A percentile compares a stretch with the other conserved stretches of the same genome.
phyloP scores from a whole-genome alignment of 2,113 vertebrate genomes.

The Ophthalmolycus amberensis region DNA sequence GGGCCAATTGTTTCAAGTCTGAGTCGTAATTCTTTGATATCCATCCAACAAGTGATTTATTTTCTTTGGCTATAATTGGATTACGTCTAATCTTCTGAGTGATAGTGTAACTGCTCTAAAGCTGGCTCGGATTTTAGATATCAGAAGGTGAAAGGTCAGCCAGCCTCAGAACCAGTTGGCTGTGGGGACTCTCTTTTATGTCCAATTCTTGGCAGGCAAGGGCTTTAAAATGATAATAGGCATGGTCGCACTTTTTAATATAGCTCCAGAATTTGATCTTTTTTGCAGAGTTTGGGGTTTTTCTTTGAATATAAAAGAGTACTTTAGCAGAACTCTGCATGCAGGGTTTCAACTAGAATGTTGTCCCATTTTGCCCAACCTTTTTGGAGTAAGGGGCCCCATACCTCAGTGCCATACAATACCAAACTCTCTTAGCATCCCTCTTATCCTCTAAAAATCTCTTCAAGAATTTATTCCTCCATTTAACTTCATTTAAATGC shows the following conservation, averaged over 20 bases:
- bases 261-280: background rate
- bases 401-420: background rate
- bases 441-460: background rate
- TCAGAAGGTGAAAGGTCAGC: background rate
- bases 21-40: background rate
- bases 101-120: background rate
- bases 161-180: no score
- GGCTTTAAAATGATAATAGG: background rate
- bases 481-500: background rate
- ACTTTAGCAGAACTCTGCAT: background rate
- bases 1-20: background rate
- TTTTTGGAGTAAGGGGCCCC: background rate
- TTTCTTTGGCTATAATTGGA: background rate
- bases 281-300: background rate
- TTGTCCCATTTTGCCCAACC: background rate
- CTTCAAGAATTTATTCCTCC: background rate
- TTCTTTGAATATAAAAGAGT: background rate
- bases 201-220: no score
- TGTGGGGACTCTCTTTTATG: background rate
- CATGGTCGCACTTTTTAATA: background rate
- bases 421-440: background rate
- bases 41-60: background rate
- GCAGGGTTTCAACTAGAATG: background rate
- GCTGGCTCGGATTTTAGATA: background rate
- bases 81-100: background rate